These are phyloP conservation scores for Brachionus plicatilis DNA, from an alignment of 1,140 invertebrate genomes.

Conservation along the genomic window DNA sequence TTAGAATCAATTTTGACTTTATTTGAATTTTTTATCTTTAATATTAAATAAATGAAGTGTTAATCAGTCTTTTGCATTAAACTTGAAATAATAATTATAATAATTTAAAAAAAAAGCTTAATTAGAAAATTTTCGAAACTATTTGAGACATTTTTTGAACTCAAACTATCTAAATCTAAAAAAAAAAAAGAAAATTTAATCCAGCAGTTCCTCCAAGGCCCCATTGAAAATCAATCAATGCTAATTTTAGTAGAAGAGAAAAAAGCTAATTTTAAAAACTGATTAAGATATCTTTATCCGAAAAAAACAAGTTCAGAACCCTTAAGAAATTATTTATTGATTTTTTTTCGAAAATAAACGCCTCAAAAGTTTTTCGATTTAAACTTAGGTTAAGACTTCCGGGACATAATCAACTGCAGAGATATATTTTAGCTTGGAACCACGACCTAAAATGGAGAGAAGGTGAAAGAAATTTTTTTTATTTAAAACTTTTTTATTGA, in stretches of 20 bases:
- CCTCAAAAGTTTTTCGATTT: background rate
- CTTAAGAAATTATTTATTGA: background rate
- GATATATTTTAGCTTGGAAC: background rate
- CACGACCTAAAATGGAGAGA: background rate
- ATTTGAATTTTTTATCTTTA: no score
- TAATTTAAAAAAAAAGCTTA: no score
- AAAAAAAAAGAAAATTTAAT: background rate
- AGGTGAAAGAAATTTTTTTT: background rate
- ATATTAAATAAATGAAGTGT: no score
- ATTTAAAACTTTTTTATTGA: background rate
- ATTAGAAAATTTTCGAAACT: no score
- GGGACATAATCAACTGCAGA: background rate
- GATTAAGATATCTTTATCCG: background rate
- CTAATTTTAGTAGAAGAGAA: background rate
- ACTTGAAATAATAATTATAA: no score
- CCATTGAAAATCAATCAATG: background rate
- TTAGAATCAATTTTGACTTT: no score
- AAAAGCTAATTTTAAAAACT: background rate
- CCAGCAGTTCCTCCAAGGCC: no score
- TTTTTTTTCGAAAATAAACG: background rate
- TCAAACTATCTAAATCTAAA: no score
- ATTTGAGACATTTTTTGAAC: no score
- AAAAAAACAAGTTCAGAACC: background rate
- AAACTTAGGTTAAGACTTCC: background rate
- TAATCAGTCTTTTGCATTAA: no score